A percentile compares a stretch with the other conserved stretches of the same genome.
phyloP scores from a whole-genome alignment of 2,888 invertebrate genomes.

The Dichetophora obliterata region DNA sequence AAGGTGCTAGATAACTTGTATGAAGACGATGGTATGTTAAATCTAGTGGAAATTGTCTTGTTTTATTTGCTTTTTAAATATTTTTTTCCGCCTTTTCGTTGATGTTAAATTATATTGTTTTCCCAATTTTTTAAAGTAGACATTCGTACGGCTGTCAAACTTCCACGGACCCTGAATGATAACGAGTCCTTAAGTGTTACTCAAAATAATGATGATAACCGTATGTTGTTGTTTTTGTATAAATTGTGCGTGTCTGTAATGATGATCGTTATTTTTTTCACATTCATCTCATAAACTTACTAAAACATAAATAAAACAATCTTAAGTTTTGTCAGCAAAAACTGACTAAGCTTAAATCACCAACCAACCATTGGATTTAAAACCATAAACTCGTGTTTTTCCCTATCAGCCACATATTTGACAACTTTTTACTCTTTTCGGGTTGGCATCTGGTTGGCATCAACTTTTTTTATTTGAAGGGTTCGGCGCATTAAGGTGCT shows the following conservation, averaged over 20 bases:
- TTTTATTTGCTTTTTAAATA: neutral
- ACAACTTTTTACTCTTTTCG: too few relatives aligned
- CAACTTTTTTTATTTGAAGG: too few relatives aligned
- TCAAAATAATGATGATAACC: neutral
- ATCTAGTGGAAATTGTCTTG: neutral
- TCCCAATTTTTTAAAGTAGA: neutral
- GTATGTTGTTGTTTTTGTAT: slow-evolving; percentile 19
- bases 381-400: too few relatives aligned
- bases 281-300: too few relatives aligned
- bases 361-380: too few relatives aligned
- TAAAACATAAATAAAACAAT: too few relatives aligned
- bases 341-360: too few relatives aligned
- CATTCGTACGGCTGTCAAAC: neutral
- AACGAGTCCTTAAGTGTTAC: slow-evolving; percentile 8
- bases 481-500: too few relatives aligned
- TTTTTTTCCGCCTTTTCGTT: neutral
- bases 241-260: neutral
- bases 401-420: too few relatives aligned
- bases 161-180: slow-evolving; percentile 8
- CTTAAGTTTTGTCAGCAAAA: too few relatives aligned
- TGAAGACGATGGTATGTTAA: slow-evolving; percentile 65
- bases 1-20: slow-evolving; percentile 62
- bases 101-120: neutral
- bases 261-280: neutral
- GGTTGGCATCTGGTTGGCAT: too few relatives aligned